Conservation (phyloP, 2,888 invertebrate species). For the Eilema griseolum region DNA sequence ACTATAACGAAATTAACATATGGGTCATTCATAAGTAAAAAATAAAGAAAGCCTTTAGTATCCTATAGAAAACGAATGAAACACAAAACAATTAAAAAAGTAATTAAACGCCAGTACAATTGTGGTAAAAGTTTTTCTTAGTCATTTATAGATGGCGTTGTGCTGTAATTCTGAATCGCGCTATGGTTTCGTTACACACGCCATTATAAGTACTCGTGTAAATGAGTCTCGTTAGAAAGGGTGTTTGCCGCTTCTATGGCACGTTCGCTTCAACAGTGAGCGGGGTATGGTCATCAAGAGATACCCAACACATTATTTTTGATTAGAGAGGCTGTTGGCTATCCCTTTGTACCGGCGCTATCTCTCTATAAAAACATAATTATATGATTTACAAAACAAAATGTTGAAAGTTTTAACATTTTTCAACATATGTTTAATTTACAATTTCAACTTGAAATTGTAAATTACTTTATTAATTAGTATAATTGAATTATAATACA, state of each 20-base stretch:
- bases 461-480: too few relatives aligned
- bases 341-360: slow-evolving; percentile 90
- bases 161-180: slow-evolving; percentile 38
- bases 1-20: too few relatives aligned
- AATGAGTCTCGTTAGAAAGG: slow-evolving; percentile 78
- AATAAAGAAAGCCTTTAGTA: too few relatives aligned
- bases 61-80: too few relatives aligned
- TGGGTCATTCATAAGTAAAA: too few relatives aligned
- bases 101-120: neutral
- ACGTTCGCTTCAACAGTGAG: slow-evolving; percentile 84
- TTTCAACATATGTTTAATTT: too few relatives aligned
- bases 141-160: slow-evolving; percentile 51
- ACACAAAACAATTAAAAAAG: neutral
- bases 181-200: slow-evolving; percentile 27
- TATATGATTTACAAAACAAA: too few relatives aligned
- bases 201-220: neutral
- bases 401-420: too few relatives aligned
- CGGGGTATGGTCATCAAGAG: slow-evolving; percentile 95
- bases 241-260: slow-evolving; percentile 91
- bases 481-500: too few relatives aligned
- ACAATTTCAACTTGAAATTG: too few relatives aligned
- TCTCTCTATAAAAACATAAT: slow-evolving; percentile 29
- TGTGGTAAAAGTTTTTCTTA: neutral
- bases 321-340: slow-evolving; percentile 90
- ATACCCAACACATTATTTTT: slow-evolving; percentile 95